A percentile compares a stretch with the other conserved stretches of the same genome.
These are phyloP conservation scores for Atethmia centrago DNA, from an alignment of 2,888 invertebrate genomes.

Conservation along the genomic window DNA sequence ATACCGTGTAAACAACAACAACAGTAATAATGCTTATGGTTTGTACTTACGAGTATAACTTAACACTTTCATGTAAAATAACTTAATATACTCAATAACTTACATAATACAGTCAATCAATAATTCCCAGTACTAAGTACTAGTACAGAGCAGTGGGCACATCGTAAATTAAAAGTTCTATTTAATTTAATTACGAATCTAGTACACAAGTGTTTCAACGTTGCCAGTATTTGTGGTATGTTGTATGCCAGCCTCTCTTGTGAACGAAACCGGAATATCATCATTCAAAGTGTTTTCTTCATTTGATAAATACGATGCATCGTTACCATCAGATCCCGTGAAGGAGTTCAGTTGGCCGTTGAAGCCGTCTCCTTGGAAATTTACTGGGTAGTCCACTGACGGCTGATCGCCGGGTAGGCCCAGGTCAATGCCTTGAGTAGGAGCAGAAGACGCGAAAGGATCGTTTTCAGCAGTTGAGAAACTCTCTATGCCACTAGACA, in stretches of 20 bases:
- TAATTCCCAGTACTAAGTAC: neutral
- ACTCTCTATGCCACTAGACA: conserved; percentile 71
- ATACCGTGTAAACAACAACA: neutral
- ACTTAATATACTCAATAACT: neutral
- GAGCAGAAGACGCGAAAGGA: conserved; percentile 72
- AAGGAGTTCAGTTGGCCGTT: conserved; percentile 75
- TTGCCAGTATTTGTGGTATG: conserved; percentile 82
- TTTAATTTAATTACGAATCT: conserved; percentile 42
- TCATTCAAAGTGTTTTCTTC: conserved; percentile 71
- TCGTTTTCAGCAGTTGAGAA: conserved; percentile 74
- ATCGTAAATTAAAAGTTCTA: conserved; percentile 6
- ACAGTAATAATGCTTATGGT: neutral
- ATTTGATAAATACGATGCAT: conserved; percentile 69
- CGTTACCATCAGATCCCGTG: conserved; percentile 71
- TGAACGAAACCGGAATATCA: conserved; percentile 79
- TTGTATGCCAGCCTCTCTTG: conserved; percentile 84
- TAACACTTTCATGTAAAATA: neutral
- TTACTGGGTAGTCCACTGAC: conserved; percentile 72
- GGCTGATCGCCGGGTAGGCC: conserved; percentile 70
- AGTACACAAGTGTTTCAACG: conserved; percentile 81
- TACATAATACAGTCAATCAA: neutral
- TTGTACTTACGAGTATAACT: neutral
- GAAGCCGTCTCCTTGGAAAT: conserved; percentile 73
- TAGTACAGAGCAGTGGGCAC: neutral
- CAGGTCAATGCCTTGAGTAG: conserved; percentile 66